Evolutionary conservation across 2,113 vertebrate species (phyloP).

Genomic region (Bombycilla garrulus): DNA sequence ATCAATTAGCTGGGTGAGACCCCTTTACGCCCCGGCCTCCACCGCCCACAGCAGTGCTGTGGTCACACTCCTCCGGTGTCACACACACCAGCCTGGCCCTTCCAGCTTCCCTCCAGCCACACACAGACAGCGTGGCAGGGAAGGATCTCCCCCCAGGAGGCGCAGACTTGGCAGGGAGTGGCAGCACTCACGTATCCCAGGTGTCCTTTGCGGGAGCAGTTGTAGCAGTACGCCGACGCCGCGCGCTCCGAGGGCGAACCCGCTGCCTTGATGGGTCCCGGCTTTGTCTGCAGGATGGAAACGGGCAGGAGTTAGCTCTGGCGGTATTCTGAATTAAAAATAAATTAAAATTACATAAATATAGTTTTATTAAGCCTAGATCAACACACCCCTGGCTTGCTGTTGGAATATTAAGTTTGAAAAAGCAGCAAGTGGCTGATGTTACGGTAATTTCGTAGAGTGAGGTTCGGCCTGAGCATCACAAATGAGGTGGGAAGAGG

Average conservation of each 20-base stretch:
- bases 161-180: not conserved
- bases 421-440: not conserved
- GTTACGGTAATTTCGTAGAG: not conserved
- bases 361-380: not conserved
- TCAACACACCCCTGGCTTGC: not conserved
- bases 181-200: slow-evolving; percentile 76
- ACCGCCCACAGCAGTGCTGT: not conserved
- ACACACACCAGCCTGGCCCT: not conserved
- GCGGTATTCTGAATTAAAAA: not conserved
- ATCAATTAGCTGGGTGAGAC: not conserved
- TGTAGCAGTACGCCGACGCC: slow-evolving; percentile 72
- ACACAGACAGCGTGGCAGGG: rapidly evolving
- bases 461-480: not conserved
- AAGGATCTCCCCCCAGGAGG: not conserved
- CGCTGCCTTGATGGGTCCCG: slow-evolving; percentile 70
- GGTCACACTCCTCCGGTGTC: rapidly evolving
- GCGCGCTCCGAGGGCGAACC: not conserved
- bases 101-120: not conserved
- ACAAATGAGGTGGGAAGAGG: not conserved
- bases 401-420: not conserved
- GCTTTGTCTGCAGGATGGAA: slow-evolving; percentile 71
- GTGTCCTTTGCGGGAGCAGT: slow-evolving; percentile 77
- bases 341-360: not conserved
- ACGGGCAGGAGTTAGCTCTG: not conserved
- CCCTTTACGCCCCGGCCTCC: not conserved